These are phyloP conservation scores for Numenius phaeopus DNA, from an alignment of 2,797 vertebrate species.

Conservation along the genomic window DNA sequence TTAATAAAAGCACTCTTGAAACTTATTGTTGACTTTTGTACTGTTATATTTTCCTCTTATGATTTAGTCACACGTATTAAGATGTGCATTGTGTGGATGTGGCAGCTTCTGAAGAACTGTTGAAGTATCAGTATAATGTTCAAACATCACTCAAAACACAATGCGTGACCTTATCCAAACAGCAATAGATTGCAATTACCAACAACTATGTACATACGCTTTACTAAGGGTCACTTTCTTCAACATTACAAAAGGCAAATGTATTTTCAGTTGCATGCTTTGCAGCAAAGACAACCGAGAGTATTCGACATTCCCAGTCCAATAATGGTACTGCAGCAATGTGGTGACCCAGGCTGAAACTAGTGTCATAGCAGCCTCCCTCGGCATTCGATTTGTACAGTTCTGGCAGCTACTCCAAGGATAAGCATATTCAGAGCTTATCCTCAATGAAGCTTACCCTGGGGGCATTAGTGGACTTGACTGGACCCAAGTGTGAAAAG, in stretches of 20 bases:
- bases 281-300: neutral
- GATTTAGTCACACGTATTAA: neutral
- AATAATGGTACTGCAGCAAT: neutral
- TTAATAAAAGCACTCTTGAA: slow-evolving; percentile 39
- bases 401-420: neutral
- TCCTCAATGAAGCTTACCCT: neutral
- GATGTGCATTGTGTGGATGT: neutral
- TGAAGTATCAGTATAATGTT: neutral
- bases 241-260: neutral
- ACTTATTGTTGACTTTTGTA: neutral
- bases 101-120: neutral
- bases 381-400: neutral
- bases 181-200: neutral
- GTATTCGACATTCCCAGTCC: neutral
- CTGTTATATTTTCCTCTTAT: neutral
- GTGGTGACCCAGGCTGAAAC: neutral
- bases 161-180: neutral
- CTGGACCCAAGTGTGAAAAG: neutral
- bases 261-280: neutral
- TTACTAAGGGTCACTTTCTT: neutral
- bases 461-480: neutral
- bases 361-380: neutral
- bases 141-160: neutral
- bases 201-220: accelerated
- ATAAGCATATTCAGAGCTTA: neutral